These are phyloP conservation scores for Lipophrys pholis DNA, from an alignment of 2,113 vertebrate species.

Conservation along the genomic window DNA sequence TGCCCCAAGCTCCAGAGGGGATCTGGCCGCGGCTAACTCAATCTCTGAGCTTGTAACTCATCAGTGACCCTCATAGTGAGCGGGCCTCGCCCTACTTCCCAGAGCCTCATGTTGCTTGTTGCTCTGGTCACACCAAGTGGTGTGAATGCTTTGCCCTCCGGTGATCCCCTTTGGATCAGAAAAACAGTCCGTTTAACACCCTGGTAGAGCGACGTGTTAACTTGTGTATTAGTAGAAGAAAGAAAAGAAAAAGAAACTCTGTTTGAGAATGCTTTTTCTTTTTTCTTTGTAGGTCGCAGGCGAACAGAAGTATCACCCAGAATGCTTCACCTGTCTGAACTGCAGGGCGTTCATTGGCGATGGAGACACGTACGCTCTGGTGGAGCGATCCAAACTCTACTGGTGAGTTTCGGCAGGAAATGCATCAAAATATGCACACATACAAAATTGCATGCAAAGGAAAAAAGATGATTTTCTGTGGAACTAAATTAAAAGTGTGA, in stretches of 20 bases:
- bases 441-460: neutral
- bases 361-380: slow-evolving; percentile 96
- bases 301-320: slow-evolving; percentile 98
- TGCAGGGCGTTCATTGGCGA: slow-evolving; percentile 94
- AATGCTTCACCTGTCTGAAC: slow-evolving; percentile 96
- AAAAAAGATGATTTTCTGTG: neutral
- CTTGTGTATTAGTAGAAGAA: neutral
- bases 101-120: slow-evolving; percentile 22
- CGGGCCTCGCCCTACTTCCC: slow-evolving; percentile 56
- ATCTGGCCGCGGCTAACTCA: slow-evolving; percentile 65
- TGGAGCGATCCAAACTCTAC: slow-evolving; percentile 98
- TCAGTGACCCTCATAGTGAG: slow-evolving; percentile 20
- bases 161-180: neutral
- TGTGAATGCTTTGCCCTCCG: slow-evolving; percentile 1
- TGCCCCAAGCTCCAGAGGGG: slow-evolving; percentile 50
- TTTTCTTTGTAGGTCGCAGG: slow-evolving; percentile 88
- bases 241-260: neutral
- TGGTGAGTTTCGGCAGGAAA: slow-evolving; percentile 84
- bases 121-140: slow-evolving; percentile 3
- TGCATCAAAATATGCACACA: neutral
- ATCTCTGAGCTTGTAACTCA: slow-evolving; percentile 46
- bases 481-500: too few relatives aligned
- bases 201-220: too few relatives aligned
- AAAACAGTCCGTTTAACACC: slow-evolving; percentile 16
- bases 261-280: neutral